Conservation (phyloP, 2,113 vertebrate species). For the Bos javanicus region DNA sequence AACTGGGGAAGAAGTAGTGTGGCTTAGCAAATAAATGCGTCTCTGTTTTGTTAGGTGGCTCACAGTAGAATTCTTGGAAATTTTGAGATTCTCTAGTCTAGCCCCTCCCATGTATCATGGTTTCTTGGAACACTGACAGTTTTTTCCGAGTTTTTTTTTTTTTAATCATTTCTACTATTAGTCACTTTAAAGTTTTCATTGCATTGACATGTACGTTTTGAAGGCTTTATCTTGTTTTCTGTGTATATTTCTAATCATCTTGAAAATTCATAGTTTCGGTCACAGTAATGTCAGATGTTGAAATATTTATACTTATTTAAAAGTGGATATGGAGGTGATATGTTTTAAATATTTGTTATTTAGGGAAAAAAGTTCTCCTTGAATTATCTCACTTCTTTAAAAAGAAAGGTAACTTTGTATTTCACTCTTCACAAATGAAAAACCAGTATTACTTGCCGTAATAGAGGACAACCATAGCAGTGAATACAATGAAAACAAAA, state of each 20-base stretch:
- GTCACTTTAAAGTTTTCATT: neutral
- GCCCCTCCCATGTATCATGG: neutral
- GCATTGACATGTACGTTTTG: neutral
- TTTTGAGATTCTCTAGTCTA: neutral
- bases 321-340: neutral
- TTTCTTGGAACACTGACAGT: neutral
- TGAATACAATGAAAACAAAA: neutral
- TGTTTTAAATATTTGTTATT: neutral
- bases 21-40: neutral
- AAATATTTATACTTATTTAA: neutral
- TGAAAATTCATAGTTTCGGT: neutral
- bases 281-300: neutral
- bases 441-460: neutral
- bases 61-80: neutral
- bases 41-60: neutral
- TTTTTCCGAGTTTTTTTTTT: neutral
- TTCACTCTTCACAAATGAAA: neutral
- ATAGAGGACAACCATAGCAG: neutral
- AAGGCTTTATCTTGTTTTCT: neutral
- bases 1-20: neutral
- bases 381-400: neutral
- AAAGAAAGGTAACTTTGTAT: neutral
- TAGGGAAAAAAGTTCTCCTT: neutral
- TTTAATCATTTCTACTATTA: neutral
- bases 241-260: neutral